Percentiles rank a stretch among this genome's conserved stretches.
Conservation (phyloP, 2,797 vertebrate genomes). For the Mionectes olivaceus region DNA sequence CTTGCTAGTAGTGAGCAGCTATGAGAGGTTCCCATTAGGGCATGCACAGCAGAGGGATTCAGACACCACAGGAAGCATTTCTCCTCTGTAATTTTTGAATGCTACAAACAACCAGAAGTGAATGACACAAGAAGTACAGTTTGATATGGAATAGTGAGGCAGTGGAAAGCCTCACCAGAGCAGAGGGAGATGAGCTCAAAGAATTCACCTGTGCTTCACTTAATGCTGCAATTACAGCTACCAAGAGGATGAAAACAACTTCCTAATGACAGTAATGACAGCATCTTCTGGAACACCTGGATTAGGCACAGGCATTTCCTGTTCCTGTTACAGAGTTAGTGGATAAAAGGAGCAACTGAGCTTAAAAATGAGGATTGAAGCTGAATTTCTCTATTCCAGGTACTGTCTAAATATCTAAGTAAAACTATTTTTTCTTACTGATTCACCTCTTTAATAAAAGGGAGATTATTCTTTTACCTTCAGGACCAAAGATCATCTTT, state of each 20-base stretch:
- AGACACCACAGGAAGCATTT: neutral
- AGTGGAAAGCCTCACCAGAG: neutral
- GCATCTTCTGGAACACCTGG: neutral
- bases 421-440: neutral
- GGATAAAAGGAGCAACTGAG: neutral
- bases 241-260: neutral
- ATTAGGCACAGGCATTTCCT: neutral
- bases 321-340: neutral
- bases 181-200: neutral
- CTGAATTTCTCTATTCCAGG: neutral
- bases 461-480: neutral
- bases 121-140: neutral
- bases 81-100: neutral
- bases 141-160: neutral
- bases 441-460: neutral
- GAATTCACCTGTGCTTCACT: neutral
- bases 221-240: neutral
- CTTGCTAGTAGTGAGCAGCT: neutral
- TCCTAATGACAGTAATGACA: neutral
- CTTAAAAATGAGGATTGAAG: neutral
- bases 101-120: neutral
- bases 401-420: neutral
- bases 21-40: neutral
- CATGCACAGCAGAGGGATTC: neutral
- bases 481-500: neutral